A percentile compares a stretch with the other conserved stretches of the same genome.
Evolutionary conservation across 92 coral and sea anemone species (phyloP).

Genomic region (Porites cylindrica): DNA sequence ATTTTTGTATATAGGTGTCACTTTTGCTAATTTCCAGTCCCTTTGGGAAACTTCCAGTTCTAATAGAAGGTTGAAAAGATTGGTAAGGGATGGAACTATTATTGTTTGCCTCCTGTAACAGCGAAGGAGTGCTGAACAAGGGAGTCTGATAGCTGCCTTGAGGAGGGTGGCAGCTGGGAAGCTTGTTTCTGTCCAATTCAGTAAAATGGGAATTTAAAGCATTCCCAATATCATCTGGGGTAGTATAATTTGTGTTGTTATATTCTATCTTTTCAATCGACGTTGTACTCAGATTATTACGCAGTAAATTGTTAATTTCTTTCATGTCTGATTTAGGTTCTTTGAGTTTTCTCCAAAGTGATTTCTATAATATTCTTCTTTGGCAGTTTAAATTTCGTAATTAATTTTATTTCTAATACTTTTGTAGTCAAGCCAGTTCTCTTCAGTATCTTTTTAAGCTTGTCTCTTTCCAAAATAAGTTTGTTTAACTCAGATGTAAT

Average conservation of each 20-base stretch:
- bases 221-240: not conserved
- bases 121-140: too few relatives aligned
- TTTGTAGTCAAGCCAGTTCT: conserved; percentile 10
- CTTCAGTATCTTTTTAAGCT: conserved; percentile 21
- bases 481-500: conserved; percentile 24
- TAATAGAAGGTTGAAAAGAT: not conserved
- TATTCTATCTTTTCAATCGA: not conserved
- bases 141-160: too few relatives aligned
- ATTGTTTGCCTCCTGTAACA: not conserved
- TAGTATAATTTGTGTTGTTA: too few relatives aligned
- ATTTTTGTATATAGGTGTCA: too few relatives aligned
- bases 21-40: too few relatives aligned
- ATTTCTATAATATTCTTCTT: not conserved
- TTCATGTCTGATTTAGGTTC: not conserved
- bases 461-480: conserved; percentile 23
- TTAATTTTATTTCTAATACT: conserved; percentile 32
- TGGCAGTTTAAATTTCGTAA: conserved; percentile 8
- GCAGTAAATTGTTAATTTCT: not conserved
- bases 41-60: too few relatives aligned
- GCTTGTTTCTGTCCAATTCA: too few relatives aligned
- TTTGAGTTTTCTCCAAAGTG: not conserved
- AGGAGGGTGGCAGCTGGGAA: too few relatives aligned
- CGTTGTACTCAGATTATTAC: not conserved
- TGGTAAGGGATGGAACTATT: conserved; percentile 8
- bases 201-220: not conserved